These are phyloP conservation scores for Mionectes olivaceus DNA, from an alignment of 2,797 vertebrate species.

Conservation along the genomic window DNA sequence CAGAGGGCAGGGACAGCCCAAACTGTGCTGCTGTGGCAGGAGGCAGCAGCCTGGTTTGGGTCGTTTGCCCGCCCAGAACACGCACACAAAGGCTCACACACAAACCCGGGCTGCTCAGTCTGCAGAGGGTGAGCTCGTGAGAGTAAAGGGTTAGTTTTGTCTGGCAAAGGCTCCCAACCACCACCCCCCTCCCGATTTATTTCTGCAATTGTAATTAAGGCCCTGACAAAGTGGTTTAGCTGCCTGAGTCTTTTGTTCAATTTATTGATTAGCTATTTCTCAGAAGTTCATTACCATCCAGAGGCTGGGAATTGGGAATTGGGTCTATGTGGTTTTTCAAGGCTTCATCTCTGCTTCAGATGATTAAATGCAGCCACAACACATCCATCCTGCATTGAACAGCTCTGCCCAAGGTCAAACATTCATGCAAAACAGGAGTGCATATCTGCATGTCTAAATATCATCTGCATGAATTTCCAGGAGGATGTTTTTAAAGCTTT, in stretches of 20 bases:
- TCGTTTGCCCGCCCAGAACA: accelerated
- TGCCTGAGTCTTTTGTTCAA: conserved; percentile 75
- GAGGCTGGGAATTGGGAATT: conserved; percentile 67
- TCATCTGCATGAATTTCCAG: conserved; percentile 58
- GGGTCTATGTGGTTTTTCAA: conserved; percentile 68
- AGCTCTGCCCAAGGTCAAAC: conserved; percentile 78
- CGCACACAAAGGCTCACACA: accelerated
- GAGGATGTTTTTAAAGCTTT: conserved; percentile 38
- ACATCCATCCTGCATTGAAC: conserved; percentile 67
- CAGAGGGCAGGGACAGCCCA: not conserved
- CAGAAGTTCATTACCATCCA: conserved; percentile 79
- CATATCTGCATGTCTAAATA: conserved; percentile 69
- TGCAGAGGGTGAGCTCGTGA: conserved; percentile 20
- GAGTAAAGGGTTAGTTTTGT: conserved; percentile 61
- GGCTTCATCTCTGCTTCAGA: conserved; percentile 67
- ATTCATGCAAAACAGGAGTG: conserved; percentile 69
- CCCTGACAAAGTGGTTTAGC: conserved; percentile 69
- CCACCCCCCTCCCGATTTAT: conserved; percentile 53
- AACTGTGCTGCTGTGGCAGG: accelerated
- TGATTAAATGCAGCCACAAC: conserved; percentile 76
- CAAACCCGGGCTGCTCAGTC: not conserved
- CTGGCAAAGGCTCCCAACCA: conserved; percentile 24
- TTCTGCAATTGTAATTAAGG: conserved; percentile 78
- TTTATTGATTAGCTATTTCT: conserved; percentile 82
- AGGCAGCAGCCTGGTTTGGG: not conserved